Evolutionary conservation across 2,888 invertebrate genomes (phyloP).

Genomic region (Ferrisia virgata): DNA sequence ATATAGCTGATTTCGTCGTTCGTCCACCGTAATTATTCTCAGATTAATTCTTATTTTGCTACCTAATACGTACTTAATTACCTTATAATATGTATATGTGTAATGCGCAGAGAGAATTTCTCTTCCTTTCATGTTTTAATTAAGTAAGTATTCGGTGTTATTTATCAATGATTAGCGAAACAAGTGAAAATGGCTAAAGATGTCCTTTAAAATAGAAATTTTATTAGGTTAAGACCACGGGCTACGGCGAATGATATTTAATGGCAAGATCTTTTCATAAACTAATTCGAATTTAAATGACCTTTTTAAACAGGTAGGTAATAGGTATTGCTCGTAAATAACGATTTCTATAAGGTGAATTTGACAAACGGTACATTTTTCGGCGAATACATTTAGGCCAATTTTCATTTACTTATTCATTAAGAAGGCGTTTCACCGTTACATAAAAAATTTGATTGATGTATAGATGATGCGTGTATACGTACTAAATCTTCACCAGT

Average conservation of each 20-base stretch:
- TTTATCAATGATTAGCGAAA: background rate
- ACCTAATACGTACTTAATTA: background rate
- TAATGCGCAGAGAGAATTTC: background rate
- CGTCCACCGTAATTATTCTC: conserved; percentile 13
- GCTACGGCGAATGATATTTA: background rate
- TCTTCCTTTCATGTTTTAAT: background rate
- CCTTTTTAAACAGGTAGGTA: no score
- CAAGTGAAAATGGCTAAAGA: background rate
- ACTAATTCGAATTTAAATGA: background rate
- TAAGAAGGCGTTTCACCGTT: no score
- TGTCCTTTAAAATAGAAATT: background rate
- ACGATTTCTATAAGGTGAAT: background rate
- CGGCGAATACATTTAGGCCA: background rate
- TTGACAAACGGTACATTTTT: background rate
- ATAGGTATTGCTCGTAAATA: background rate
- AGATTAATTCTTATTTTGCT: background rate
- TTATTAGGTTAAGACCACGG: background rate
- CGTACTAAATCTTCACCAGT: no score
- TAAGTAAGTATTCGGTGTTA: conserved; percentile 3
- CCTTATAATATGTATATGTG: background rate
- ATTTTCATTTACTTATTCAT: no score
- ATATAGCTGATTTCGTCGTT: background rate
- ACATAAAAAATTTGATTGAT: no score
- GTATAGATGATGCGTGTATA: no score
- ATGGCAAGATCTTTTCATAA: background rate